Base-by-base conservation (phyloP, 2,797 vertebrate species). In the Crotalus adamanteus region DNA sequence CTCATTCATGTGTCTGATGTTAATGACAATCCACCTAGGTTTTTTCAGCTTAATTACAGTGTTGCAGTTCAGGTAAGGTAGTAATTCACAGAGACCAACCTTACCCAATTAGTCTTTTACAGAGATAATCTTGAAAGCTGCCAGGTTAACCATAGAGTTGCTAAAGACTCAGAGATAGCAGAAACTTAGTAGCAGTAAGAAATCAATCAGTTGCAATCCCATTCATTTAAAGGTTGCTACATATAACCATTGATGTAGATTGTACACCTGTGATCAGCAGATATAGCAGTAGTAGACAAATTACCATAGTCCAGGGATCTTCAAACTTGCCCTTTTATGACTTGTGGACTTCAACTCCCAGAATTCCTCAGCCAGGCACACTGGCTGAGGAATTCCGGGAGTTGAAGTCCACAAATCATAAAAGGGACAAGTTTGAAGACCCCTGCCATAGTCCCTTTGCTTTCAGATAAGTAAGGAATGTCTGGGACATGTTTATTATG, bases 21-120 rank as follows among this genome's bases (percentile, higher is more conserved):
- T 97, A 99, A 99, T 6, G 99, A 99, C 97, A 99, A 99, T 96
- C 98, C 98, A 0, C 99, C 99, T 0, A 94, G 98, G 78, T 99
- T 99, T 97, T 99, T 99, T 57, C 98, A 98, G 96, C 98, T 99
- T 96, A 99, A 98, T 97, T 98, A 99, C 96, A 98, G 97, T 65
- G 98, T 99, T 65, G 95, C 98, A 87, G 97, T 99, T 93, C 99
- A 99, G 99, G 99, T 99, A 97, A 1, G 94, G 59, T 63, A 37
- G 37, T 53, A 57, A 31, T 56, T 78, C 6, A n/a, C 25, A 83
- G 47, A 6, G 25, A 83, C 28, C 25, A 63, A 7, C 25, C 31
- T 83, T 85, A 85, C 65, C 51, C 18, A 13, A n/a, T 91, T 53
- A 47, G 11, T 1, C 26, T 42, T 90, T 78, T 88, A 26, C 20